Conservation (phyloP, 2,113 vertebrate species). For the Euleptes europaea region DNA sequence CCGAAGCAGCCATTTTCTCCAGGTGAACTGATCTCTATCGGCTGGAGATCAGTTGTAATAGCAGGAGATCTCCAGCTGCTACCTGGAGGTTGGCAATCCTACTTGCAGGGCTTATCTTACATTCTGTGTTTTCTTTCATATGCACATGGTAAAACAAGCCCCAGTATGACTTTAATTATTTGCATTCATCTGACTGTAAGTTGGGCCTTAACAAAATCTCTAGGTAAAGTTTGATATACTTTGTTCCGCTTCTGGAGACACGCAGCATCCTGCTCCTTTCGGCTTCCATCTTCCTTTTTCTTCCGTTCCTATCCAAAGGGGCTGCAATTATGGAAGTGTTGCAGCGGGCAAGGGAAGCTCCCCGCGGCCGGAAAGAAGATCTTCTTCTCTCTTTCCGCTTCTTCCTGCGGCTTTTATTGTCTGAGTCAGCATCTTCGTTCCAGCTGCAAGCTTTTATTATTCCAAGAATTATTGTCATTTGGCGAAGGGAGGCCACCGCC, state of each 20-base stretch:
- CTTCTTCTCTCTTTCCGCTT: not conserved
- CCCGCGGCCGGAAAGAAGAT: not conserved
- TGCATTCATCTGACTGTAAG: too few relatives aligned
- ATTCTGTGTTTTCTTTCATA: too few relatives aligned
- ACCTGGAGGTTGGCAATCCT: too few relatives aligned
- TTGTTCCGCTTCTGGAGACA: not conserved
- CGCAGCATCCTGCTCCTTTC: not conserved
- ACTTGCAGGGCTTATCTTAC: too few relatives aligned
- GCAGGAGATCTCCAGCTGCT: too few relatives aligned
- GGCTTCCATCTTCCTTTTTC: not conserved
- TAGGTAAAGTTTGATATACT: too few relatives aligned
- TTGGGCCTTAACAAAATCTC: too few relatives aligned
- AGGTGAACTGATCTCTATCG: too few relatives aligned
- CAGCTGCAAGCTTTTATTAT: conserved; percentile 64
- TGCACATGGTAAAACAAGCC: too few relatives aligned
- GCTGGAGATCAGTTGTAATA: too few relatives aligned
- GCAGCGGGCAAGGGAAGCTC: not conserved
- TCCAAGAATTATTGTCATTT: conserved; percentile 41
- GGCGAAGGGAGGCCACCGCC: conserved; percentile 50
- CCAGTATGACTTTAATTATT: too few relatives aligned
- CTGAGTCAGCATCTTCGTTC: conserved; percentile 30
- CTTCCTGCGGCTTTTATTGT: conserved; percentile 48
- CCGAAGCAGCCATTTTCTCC: too few relatives aligned
- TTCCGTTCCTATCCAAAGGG: not conserved
- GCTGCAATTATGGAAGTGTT: conserved; percentile 16